Conservation (phyloP, 64 coral and sea anemone species). For the Stichodactyla mertensii region DNA sequence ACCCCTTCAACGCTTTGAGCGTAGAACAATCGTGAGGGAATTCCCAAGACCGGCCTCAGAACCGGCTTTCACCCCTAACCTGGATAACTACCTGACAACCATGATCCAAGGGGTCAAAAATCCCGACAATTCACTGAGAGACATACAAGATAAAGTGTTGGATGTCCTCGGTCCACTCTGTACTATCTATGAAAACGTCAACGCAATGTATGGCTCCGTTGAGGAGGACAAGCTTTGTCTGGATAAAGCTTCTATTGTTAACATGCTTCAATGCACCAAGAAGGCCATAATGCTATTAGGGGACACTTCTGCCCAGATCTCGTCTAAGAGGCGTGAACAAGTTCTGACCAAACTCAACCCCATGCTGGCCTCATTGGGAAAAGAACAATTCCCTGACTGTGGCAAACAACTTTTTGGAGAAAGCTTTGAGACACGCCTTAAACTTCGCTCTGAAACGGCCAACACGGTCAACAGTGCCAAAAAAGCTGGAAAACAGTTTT, state of each 20-base stretch:
- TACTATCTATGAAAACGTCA: constrained; percentile 53
- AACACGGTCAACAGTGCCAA: constrained; percentile 13
- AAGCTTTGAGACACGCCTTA: constrained; percentile 17
- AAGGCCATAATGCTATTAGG: constrained; percentile 35
- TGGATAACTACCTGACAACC: constrained; percentile 36
- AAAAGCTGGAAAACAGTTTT: constrained; percentile 35
- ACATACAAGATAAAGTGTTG: constrained; percentile 48
- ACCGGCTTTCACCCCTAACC: constrained; percentile 29
- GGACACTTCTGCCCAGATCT: constrained; percentile 30
- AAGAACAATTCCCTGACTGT: constrained; percentile 29
- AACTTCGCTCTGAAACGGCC: constrained; percentile 35
- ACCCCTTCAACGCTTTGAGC: constrained; percentile 37
- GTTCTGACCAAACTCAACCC: constrained; percentile 39
- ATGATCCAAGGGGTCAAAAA: constrained; percentile 14
- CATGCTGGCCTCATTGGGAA: constrained; percentile 18
- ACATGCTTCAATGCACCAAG: constrained; percentile 28
- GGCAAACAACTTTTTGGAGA: constrained; percentile 38
- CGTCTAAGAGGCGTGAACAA: constrained; percentile 13
- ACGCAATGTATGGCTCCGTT: constrained; percentile 14
- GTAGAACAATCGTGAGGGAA: constrained; percentile 30
- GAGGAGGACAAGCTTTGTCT: constrained; percentile 7
- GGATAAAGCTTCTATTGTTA: constrained; percentile 24
- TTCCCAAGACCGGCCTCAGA: constrained; percentile 25
- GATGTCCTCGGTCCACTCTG: constrained; percentile 47
- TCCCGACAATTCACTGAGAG: constrained; percentile 7